These are phyloP conservation scores for Trichonephila inaurata DNA, from an alignment of 1,140 invertebrate genomes.

Conservation along the genomic window DNA sequence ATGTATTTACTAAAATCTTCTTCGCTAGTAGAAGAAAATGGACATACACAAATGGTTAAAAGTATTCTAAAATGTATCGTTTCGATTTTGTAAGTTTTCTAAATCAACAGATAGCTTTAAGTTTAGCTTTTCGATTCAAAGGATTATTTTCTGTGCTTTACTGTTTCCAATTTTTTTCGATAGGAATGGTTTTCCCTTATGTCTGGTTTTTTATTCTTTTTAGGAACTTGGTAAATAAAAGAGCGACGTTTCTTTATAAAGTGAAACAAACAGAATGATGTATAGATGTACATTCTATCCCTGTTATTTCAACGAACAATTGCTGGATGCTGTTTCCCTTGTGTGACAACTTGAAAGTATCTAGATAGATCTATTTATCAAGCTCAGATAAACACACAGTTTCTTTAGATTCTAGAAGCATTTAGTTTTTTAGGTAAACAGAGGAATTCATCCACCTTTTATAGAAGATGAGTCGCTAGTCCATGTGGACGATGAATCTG, in stretches of 20 bases:
- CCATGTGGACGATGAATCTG: too few relatives aligned
- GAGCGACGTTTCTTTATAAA: background rate
- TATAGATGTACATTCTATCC: background rate
- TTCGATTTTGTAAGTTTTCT: background rate
- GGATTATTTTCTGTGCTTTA: background rate
- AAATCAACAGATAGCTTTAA: background rate
- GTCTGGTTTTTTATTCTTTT: background rate
- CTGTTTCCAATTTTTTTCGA: background rate
- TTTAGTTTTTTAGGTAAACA: background rate
- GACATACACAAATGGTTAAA: background rate
- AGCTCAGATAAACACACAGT: background rate
- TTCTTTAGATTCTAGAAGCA: too few relatives aligned
- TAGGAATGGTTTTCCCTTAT: background rate
- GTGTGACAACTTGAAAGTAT: background rate
- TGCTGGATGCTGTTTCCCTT: background rate
- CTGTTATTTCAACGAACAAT: background rate
- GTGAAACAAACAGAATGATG: background rate
- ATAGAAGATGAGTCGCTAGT: background rate
- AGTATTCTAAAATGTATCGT: background rate
- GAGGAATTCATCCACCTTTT: background rate
- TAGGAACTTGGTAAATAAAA: background rate
- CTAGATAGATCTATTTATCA: background rate
- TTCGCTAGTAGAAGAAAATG: background rate
- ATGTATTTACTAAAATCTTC: too few relatives aligned
- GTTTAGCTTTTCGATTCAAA: constrained; percentile 3